Evolutionary conservation across 2,888 invertebrate species (phyloP).

Genomic region (Perdita meconis): DNA sequence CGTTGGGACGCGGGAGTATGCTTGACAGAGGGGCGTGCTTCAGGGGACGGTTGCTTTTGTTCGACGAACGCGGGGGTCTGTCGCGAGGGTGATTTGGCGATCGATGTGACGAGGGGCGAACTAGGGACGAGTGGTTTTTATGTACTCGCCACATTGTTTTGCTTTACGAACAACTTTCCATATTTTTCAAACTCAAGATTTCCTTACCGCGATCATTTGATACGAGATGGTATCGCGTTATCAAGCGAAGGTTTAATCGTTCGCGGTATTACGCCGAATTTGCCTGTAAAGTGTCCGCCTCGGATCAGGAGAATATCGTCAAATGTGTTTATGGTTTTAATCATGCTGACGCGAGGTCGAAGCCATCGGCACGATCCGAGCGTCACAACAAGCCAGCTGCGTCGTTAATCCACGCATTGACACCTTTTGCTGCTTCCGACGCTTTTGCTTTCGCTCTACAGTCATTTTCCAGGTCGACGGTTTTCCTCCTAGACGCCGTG

Average conservation of each 20-base stretch:
- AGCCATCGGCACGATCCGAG: not conserved
- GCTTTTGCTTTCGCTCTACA: not conserved
- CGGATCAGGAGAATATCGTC: conserved; percentile 19
- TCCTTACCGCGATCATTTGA: not conserved
- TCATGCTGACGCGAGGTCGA: not conserved
- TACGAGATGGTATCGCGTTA: not conserved
- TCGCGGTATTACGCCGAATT: not conserved
- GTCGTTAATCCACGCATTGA: not conserved
- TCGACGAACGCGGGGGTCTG: conserved; percentile 16
- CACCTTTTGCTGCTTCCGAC: not conserved
- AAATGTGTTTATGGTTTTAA: conserved; percentile 17
- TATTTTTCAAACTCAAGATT: not conserved
- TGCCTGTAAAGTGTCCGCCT: not conserved
- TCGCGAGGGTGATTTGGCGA: conserved; percentile 47
- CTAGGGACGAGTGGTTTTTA: not conserved
- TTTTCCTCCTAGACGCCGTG: conserved; percentile 3
- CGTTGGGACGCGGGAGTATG: conserved; percentile 5
- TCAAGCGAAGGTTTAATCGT: not conserved
- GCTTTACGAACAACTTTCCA: not conserved
- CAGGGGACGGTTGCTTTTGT: conserved; percentile 34
- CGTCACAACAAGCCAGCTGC: not conserved
- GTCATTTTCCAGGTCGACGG: conserved; percentile 1
- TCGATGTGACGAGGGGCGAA: conserved; percentile 45
- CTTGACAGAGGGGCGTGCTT: conserved; percentile 37
- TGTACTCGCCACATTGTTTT: not conserved